Evolutionary conservation across 2,797 vertebrate species (phyloP), one percentile per base, ranked within the genome.

Genomic region (Apogon hyalosoma): DNA sequence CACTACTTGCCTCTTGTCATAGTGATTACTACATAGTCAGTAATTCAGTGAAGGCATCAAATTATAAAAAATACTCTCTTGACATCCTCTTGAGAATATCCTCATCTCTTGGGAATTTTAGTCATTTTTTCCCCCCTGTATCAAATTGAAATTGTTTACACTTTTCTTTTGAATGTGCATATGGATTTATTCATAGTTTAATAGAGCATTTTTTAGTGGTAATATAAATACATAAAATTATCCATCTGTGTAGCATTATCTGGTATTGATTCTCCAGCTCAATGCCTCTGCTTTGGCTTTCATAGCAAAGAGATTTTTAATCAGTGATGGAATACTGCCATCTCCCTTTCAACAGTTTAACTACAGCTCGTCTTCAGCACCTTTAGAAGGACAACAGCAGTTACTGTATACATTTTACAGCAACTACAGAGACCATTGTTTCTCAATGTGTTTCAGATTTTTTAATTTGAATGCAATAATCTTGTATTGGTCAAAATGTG

Each of bases 261-360:
- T 80, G 64, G 49, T 67, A 74, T 64, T 74, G 62, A 80, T 63
- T 33, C 65, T 68, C 59, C 56, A 69, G 69, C 57, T 47, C 55
- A 56, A 63, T 58, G 59, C 68, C 57, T 48, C 28, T 63, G 55
- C 62, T 73, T 62, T 24, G 68, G 72, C 33, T 48, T 58, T 61
- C n/a, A 64, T 78, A 62, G 63, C 51, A 63, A n/a, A 72, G 45
- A 49, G 0, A 18, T 71, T 75, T 53, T 60, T 55, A 40, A 69
- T 77, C 39, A 59, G 41, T 84, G 75, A 86, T 84, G 75, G 33
- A 82, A 89, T 73, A 76, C 87, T 89, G 90, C 91, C 91, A 90
- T 77, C 92, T 92, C 16, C 73, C 78, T 84, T 46, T 48, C 10
- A 60, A 49, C 66, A 31, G n/a, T 19, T 61, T 13, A 82, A 90